Conservation (phyloP, 2,113 vertebrate species). For the Mionectes macconnelli region DNA sequence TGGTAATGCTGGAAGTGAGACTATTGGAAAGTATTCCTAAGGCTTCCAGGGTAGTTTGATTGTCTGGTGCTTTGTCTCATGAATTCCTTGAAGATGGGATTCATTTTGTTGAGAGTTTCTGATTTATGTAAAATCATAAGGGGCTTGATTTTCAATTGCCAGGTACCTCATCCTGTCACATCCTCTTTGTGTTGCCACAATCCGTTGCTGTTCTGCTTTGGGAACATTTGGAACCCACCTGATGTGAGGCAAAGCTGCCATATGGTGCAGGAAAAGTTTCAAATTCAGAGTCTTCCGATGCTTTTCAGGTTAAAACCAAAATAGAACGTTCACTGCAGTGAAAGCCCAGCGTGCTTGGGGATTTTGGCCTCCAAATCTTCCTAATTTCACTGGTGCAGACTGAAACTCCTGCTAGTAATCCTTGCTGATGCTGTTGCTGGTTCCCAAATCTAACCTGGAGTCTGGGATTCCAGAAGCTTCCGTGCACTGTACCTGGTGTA, state of each 20-base stretch:
- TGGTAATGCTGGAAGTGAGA: background rate
- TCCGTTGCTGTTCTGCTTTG: background rate
- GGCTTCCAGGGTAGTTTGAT: background rate
- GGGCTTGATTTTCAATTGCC: background rate
- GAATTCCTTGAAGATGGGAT: background rate
- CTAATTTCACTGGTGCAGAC: background rate
- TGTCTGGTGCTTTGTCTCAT: background rate
- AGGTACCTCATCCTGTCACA: background rate
- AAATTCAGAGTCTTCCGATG: rapidly evolving
- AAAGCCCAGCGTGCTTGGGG: background rate
- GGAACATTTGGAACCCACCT: background rate
- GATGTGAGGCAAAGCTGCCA: background rate
- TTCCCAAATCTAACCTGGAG: background rate
- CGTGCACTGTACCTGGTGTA: background rate
- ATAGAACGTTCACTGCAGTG: background rate
- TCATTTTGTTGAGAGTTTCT: background rate
- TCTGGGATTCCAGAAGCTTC: background rate
- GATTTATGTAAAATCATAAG: background rate
- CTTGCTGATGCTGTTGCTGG: background rate
- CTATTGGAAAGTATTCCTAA: background rate
- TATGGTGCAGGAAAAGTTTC: background rate
- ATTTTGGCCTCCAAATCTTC: background rate
- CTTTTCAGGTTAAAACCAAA: background rate
- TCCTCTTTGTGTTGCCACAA: background rate
- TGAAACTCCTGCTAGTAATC: background rate